These are phyloP conservation scores for Eupithecia inturbata DNA, from an alignment of 2,888 invertebrate species.

Conservation along the genomic window DNA sequence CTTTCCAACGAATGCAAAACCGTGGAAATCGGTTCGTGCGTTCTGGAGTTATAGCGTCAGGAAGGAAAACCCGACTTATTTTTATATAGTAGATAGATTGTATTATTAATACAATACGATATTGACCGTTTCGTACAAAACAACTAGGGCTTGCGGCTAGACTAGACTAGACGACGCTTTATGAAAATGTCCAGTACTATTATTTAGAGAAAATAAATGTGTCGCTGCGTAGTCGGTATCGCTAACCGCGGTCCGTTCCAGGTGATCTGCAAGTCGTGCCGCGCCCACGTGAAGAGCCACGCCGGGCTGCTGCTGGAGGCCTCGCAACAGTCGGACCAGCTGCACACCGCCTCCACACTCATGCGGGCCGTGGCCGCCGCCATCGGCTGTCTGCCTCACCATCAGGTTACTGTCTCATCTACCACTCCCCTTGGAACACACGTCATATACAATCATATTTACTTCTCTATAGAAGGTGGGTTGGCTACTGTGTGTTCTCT, in stretches of 20 bases:
- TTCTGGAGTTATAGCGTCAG: no score
- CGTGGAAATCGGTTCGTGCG: no score
- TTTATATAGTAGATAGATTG: no score
- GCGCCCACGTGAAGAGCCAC: constrained; percentile 90
- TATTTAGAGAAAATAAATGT: not conserved
- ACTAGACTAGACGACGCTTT: no score
- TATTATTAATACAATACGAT: no score
- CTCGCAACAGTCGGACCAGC: constrained; percentile 88
- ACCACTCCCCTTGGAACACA: constrained; percentile 9
- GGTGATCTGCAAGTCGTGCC: constrained; percentile 93
- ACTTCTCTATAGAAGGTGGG: constrained; percentile 12
- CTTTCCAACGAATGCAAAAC: no score
- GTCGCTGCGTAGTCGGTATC: not conserved
- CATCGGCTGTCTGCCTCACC: constrained; percentile 78
- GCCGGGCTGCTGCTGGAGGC: constrained; percentile 89
- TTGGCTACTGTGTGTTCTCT: constrained; percentile 5
- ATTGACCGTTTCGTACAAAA: no score
- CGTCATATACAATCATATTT: constrained; percentile 10
- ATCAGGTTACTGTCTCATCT: constrained; percentile 61
- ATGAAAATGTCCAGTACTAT: no score
- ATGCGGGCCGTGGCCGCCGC: constrained; percentile 87
- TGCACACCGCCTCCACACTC: constrained; percentile 89
- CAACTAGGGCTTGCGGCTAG: no score
- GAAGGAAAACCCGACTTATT: no score
- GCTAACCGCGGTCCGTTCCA: constrained; percentile 41